Conservation (phyloP, 2,113 vertebrate genomes). For the Zosterops lateralis region DNA sequence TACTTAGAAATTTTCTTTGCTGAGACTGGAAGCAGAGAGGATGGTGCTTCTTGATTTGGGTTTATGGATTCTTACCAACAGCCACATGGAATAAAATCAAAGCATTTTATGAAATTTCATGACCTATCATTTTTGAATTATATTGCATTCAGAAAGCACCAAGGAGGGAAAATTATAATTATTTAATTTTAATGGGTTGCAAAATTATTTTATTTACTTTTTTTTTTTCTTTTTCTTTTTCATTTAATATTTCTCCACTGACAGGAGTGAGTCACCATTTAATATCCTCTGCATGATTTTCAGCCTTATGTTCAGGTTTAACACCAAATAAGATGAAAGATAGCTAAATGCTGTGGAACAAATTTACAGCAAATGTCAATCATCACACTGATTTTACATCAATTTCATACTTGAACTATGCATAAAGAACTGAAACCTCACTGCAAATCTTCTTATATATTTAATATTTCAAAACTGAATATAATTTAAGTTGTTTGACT, state of each 20-base stretch:
- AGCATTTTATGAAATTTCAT: not conserved
- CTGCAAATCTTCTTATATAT: not conserved
- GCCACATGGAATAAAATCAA: not conserved
- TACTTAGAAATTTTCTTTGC: not conserved
- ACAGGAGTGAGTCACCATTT: not conserved
- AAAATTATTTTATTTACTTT: not conserved
- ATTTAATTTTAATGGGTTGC: not conserved
- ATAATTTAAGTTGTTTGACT: not conserved
- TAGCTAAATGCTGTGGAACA: not conserved
- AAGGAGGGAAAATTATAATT: not conserved
- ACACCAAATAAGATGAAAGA: not conserved
- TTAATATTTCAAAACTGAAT: slow-evolving; percentile 13
- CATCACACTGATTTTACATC: not conserved
- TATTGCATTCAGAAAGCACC: not conserved
- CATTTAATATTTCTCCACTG: not conserved
- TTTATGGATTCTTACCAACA: not conserved
- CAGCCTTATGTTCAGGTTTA: not conserved
- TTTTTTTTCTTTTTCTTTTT: not conserved
- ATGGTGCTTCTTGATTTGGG: not conserved
- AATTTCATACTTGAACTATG: not conserved
- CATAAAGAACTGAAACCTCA: not conserved
- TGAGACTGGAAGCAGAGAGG: not conserved
- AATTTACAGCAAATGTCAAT: slow-evolving; percentile 1
- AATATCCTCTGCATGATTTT: not conserved
- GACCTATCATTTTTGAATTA: not conserved